Percentiles rank a stretch among this genome's conserved stretches.
These are phyloP conservation scores for Copidosoma aretas DNA, from an alignment of 2,888 invertebrate species.

Conservation along the genomic window DNA sequence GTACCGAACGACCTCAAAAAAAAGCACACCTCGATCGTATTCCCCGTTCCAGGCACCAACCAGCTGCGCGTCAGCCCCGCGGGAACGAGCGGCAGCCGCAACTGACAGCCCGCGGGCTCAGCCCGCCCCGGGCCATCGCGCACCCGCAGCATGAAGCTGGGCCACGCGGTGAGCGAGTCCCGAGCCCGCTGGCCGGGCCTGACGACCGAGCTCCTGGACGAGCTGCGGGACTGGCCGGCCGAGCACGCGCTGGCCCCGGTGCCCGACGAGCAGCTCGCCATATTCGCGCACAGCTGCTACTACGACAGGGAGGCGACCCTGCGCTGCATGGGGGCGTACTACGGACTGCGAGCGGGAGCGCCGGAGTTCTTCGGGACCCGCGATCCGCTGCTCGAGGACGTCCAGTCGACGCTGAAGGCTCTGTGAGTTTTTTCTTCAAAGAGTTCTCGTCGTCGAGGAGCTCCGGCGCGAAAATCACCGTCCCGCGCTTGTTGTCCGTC, in stretches of 20 bases:
- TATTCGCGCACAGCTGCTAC: slow-evolving; percentile 73
- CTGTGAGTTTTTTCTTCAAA: slow-evolving; percentile 23
- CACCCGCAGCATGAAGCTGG: slow-evolving; percentile 50
- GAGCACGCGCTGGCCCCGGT: slow-evolving; percentile 45
- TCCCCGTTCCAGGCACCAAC: no score
- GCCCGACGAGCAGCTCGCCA: slow-evolving; percentile 69
- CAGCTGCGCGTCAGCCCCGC: no score
- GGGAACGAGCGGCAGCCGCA: no score
- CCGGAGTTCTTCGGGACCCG: slow-evolving; percentile 72
- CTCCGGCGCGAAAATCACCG: no score
- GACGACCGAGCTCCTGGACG: slow-evolving; percentile 48
- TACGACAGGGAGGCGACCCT: slow-evolving; percentile 68
- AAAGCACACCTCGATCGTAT: no score
- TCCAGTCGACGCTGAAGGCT: slow-evolving; percentile 54
- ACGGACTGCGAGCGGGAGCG: slow-evolving; percentile 66
- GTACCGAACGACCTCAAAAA: no score
- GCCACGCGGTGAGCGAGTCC: slow-evolving; percentile 50
- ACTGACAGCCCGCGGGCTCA: not conserved
- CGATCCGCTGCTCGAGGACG: slow-evolving; percentile 59
- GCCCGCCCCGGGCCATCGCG: not conserved
- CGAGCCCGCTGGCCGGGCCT: slow-evolving; percentile 46
- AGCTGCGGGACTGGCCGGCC: slow-evolving; percentile 48
- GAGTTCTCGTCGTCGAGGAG: no score
- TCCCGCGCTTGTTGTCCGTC: no score
- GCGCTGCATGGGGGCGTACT: slow-evolving; percentile 71